phyloP scores from a whole-genome alignment of 2,888 invertebrate species.

The Reticulitermes lucifugus region DNA sequence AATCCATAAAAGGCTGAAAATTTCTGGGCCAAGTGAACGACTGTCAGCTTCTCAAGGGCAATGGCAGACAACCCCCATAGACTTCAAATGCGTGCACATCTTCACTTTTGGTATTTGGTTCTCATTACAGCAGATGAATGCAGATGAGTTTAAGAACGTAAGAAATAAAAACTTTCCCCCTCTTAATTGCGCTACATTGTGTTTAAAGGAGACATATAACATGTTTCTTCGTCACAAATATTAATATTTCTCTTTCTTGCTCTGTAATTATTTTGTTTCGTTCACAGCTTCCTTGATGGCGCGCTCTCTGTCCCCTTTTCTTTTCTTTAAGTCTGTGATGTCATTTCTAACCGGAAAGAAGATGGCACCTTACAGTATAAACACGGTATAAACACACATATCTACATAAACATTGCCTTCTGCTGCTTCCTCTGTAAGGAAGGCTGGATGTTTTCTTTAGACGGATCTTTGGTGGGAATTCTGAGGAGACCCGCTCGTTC shows the following conservation, averaged over 20 bases:
- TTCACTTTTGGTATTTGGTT: too few species aligned
- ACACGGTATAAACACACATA: slow-evolving; percentile 3
- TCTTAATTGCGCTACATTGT: too few species aligned
- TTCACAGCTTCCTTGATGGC: background rate
- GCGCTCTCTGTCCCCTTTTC: background rate
- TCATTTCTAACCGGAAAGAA: slow-evolving; percentile 16
- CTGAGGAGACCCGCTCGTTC: background rate
- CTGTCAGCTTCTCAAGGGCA: too few species aligned
- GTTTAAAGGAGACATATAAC: too few species aligned
- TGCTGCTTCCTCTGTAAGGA: slow-evolving; percentile 7
- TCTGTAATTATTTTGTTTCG: background rate
- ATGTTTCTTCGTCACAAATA: background rate
- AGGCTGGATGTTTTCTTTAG: slow-evolving; percentile 11
- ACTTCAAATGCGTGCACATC: too few species aligned
- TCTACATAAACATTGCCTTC: background rate
- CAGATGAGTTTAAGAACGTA: too few species aligned
- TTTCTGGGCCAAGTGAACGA: too few species aligned
- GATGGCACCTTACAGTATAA: slow-evolving; percentile 16
- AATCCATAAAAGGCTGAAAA: too few species aligned
- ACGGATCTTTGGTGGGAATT: slow-evolving; percentile 7
- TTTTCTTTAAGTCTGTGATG: background rate
- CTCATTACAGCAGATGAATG: too few species aligned
- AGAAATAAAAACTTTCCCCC: too few species aligned
- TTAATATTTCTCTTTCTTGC: background rate
- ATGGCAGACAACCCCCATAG: too few species aligned